Conservation (phyloP, 2,888 invertebrate species). For the Anoplius nigerrimus region DNA sequence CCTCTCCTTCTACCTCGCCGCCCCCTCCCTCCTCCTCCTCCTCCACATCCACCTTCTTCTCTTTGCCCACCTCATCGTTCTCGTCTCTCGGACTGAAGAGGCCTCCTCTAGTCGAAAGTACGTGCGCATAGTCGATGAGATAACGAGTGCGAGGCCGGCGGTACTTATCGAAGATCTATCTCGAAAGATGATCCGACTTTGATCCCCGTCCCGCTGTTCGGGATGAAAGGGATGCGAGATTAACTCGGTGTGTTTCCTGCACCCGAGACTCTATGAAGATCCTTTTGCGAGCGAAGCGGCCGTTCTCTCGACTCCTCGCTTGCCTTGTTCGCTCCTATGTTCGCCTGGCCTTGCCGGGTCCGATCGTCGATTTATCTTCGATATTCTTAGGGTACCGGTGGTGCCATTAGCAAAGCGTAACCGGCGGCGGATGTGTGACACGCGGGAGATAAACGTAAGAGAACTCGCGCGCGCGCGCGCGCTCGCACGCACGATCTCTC, state of each 20-base stretch:
- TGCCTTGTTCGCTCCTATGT: too few relatives aligned
- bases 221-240: conserved; percentile 27
- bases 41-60: not conserved
- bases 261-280: conserved; percentile 6
- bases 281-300: not conserved
- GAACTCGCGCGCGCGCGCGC: too few relatives aligned
- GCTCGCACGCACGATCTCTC: too few relatives aligned
- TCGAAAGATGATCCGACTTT: conserved; percentile 28
- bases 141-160: conserved; percentile 26
- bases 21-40: not conserved
- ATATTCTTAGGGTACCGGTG: not conserved
- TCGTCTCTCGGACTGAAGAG: too few relatives aligned
- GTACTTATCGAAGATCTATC: conserved; percentile 35
- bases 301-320: too few relatives aligned
- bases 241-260: conserved; percentile 18
- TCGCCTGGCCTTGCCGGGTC: too few relatives aligned
- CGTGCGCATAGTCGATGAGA: conserved; percentile 5
- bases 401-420: conserved; percentile 2
- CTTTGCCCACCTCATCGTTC: not conserved
- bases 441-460: conserved; percentile 1
- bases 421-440: not conserved
- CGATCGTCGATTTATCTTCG: not conserved
- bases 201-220: conserved; percentile 10
- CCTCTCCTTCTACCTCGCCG: not conserved
- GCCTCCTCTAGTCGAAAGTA: not conserved